phyloP scores from a whole-genome alignment of 2,113 vertebrate species.

The Furnarius figulus region DNA sequence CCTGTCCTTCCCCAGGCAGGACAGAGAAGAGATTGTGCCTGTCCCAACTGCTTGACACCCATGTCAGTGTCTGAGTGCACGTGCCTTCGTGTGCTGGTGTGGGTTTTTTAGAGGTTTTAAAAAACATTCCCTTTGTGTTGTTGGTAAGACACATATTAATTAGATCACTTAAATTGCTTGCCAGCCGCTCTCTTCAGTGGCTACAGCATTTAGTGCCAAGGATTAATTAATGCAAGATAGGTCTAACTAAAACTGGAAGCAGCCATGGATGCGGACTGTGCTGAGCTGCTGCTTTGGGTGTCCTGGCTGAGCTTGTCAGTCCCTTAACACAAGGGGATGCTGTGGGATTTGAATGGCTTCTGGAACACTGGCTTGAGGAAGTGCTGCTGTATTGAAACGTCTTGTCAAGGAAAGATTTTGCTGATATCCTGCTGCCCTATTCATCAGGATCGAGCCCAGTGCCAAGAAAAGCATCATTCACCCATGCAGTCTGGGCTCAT shows the following conservation, averaged over 20 bases:
- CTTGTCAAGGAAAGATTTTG: neutral
- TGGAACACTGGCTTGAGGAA: neutral
- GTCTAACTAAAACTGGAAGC: neutral
- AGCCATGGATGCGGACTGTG: neutral
- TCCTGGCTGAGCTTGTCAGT: fast-evolving
- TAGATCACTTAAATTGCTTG: neutral
- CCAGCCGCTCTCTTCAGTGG: neutral
- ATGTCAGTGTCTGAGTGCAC: fast-evolving
- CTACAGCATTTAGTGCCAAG: neutral
- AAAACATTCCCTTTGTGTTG: neutral
- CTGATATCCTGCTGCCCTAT: neutral
- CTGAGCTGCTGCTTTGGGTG: neutral
- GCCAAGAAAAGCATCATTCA: neutral
- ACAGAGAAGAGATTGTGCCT: neutral
- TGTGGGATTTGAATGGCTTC: neutral
- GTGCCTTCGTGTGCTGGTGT: neutral
- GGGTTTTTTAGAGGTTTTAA: neutral
- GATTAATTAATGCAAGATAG: conserved; percentile 7
- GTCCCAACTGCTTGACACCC: fast-evolving
- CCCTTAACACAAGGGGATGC: neutral
- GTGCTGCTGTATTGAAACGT: neutral
- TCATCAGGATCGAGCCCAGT: neutral
- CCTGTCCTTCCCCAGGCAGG: neutral
- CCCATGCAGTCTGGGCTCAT: neutral
- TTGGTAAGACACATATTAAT: conserved; percentile 15